Percentiles rank a stretch among this genome's conserved stretches.
Evolutionary conservation across 1,140 invertebrate species (phyloP).

Genomic region (Microvelia longipes): DNA sequence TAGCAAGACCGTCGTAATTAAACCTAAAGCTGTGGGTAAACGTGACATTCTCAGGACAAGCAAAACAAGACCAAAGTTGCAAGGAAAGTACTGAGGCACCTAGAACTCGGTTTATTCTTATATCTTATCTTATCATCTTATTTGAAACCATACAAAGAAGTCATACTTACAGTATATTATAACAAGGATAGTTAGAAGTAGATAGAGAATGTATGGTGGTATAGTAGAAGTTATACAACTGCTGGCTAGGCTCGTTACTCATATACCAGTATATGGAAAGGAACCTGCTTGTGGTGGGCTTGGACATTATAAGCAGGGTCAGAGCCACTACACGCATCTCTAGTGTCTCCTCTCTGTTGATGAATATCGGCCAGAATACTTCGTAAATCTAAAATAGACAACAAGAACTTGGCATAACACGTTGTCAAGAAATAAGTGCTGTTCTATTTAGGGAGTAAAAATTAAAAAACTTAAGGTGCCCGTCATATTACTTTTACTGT

Average conservation of each 20-base stretch:
- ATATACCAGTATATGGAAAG: slow-evolving; percentile 52
- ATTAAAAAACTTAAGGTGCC: no score
- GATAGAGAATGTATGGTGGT: slow-evolving; percentile 51
- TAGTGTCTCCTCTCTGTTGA: slow-evolving; percentile 45
- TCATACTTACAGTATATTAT: slow-evolving; percentile 37
- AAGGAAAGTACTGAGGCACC: no score
- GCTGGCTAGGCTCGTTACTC: slow-evolving; percentile 39
- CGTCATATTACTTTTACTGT: no score
- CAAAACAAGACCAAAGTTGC: no score
- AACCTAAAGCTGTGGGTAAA: no score
- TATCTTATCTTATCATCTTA: no score
- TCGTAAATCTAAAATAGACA: slow-evolving; percentile 35
- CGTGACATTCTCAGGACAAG: no score
- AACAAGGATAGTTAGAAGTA: slow-evolving; percentile 45
- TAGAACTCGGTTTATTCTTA: no score
- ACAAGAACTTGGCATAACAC: no score
- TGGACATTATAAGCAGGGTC: slow-evolving; percentile 41
- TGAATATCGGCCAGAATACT: slow-evolving; percentile 49
- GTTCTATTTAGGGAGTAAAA: background rate
- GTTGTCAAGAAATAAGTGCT: slow-evolving; percentile 3
- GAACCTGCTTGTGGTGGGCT: slow-evolving; percentile 43
- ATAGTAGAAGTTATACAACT: slow-evolving; percentile 54
- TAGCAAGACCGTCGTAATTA: no score
- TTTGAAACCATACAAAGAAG: no score
- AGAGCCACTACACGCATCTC: slow-evolving; percentile 48